A percentile compares a stretch with the other conserved stretches of the same genome.
These are phyloP conservation scores for Dioctria linearis DNA, from an alignment of 2,888 invertebrate species.

Conservation along the genomic window DNA sequence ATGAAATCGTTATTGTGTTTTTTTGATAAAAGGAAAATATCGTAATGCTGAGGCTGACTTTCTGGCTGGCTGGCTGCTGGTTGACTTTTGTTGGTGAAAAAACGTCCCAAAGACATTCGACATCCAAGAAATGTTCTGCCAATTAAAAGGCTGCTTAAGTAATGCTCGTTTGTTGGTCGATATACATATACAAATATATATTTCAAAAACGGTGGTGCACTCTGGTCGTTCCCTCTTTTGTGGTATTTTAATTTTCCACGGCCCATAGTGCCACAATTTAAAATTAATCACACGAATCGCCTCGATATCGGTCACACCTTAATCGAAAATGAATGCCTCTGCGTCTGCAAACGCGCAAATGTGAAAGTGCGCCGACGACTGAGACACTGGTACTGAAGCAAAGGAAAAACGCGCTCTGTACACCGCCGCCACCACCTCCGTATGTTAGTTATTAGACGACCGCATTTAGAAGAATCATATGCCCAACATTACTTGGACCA, in stretches of 20 bases:
- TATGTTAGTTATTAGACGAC: neutral
- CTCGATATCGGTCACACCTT: slow-evolving; percentile 46
- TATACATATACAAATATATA: too few species aligned
- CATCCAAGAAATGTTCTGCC: slow-evolving; percentile 26
- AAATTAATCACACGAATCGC: slow-evolving; percentile 46
- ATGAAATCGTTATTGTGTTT: neutral
- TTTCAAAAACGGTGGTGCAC: neutral
- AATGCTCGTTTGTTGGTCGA: neutral
- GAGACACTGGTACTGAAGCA: neutral
- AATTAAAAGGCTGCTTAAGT: slow-evolving; percentile 44
- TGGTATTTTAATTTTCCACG: slow-evolving; percentile 40
- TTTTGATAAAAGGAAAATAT: neutral
- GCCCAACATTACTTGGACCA: neutral
- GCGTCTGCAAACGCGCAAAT: slow-evolving; percentile 32
- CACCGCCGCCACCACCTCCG: neutral
- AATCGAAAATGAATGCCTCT: slow-evolving; percentile 46
- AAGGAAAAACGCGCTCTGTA: neutral
- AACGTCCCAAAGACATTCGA: neutral
- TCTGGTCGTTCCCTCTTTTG: slow-evolving; percentile 21
- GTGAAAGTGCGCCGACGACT: slow-evolving; percentile 27
- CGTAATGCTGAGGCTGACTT: neutral
- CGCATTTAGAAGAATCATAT: slow-evolving; percentile 1
- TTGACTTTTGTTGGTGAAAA: neutral
- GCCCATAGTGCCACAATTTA: slow-evolving; percentile 43
- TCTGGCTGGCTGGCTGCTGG: too few species aligned